phyloP scores from a whole-genome alignment of 2,113 vertebrate genomes.

The Tyto alba region DNA sequence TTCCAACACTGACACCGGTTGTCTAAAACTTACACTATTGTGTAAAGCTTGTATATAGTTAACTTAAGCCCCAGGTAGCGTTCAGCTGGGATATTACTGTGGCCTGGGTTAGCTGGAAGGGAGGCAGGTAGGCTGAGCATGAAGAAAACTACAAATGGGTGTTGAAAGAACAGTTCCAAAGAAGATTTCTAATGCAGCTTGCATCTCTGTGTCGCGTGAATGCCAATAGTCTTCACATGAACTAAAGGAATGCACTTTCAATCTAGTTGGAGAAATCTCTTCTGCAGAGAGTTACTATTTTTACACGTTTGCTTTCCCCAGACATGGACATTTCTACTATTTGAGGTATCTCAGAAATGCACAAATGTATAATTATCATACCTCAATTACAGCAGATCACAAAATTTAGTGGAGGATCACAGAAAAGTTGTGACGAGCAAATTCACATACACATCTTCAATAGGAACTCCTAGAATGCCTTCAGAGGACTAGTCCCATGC shows the following conservation, averaged over 20 bases:
- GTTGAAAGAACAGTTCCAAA: not conserved
- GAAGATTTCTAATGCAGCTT: not conserved
- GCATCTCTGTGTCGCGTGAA: not conserved
- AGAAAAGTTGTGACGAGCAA: not conserved
- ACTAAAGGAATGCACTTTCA: not conserved
- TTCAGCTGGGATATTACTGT: not conserved
- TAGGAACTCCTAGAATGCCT: not conserved
- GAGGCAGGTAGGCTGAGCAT: not conserved
- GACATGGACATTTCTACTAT: not conserved
- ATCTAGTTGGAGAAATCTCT: not conserved
- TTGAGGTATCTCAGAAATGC: not conserved
- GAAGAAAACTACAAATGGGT: not conserved
- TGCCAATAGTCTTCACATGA: not conserved
- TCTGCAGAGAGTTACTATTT: not conserved
- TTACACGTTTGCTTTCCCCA: not conserved
- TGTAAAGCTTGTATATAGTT: not conserved
- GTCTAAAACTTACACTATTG: not conserved
- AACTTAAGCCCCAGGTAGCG: not conserved
- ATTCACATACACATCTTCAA: not conserved
- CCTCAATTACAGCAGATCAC: not conserved
- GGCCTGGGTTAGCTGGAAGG: not conserved
- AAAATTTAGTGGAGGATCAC: not conserved
- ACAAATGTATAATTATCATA: not conserved
- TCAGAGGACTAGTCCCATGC: not conserved
- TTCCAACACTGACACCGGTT: not conserved